Conservation (phyloP, 2,888 invertebrate genomes). For the Aleiodes alternator region DNA sequence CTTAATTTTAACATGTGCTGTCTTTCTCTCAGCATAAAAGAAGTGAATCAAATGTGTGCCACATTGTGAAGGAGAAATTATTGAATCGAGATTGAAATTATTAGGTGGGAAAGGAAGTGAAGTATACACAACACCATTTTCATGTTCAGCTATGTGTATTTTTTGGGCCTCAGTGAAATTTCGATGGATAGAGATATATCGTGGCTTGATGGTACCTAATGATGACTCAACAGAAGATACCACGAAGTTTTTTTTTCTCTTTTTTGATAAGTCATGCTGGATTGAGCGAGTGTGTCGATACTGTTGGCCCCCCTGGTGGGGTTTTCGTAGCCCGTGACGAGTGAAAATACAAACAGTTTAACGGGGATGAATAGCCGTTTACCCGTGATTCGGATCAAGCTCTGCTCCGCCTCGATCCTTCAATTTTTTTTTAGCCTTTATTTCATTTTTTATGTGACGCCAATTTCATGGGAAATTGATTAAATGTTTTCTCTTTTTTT, state of each 20-base stretch:
- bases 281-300: conserved; percentile 63
- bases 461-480: conserved; percentile 54
- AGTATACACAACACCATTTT: conserved; percentile 31
- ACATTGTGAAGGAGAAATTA: conserved; percentile 4
- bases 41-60: too few relatives aligned
- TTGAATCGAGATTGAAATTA: conserved; percentile 20
- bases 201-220: conserved; percentile 52
- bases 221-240: conserved; percentile 63
- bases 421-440: conserved; percentile 48
- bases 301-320: conserved; percentile 65
- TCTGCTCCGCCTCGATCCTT: conserved; percentile 27
- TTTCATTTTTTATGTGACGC: conserved; percentile 40
- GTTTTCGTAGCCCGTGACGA: conserved; percentile 68
- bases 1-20: conserved; percentile 11
- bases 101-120: conserved; percentile 37
- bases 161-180: conserved; percentile 4
- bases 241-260: conserved; percentile 54
- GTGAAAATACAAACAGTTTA: conserved; percentile 74
- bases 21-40: background rate
- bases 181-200: conserved; percentile 41
- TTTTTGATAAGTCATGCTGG: conserved; percentile 65
- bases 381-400: conserved; percentile 52
- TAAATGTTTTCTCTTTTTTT: conserved; percentile 59
- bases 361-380: conserved; percentile 72
- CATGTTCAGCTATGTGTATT: background rate